phyloP scores from a whole-genome alignment of 2,888 invertebrate genomes.

The Ptychoptera contaminata region DNA sequence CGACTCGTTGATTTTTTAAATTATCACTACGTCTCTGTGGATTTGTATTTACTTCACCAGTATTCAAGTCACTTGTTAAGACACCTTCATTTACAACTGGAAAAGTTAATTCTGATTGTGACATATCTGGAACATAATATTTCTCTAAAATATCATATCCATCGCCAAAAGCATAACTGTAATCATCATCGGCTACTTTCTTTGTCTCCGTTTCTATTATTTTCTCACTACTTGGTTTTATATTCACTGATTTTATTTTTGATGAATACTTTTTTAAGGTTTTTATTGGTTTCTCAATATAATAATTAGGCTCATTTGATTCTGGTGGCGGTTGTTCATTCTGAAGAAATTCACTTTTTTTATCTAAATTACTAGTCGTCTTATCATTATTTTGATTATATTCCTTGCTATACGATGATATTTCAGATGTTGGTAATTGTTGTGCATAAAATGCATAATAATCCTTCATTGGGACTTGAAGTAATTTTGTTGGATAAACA shows the following conservation, averaged over 20 bases:
- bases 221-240: not conserved
- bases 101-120: not conserved
- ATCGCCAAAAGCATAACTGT: not conserved
- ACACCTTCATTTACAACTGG: not conserved
- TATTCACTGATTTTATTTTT: not conserved
- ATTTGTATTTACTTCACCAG: not conserved
- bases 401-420: no score
- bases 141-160: not conserved
- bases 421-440: no score
- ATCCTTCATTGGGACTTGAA: no score
- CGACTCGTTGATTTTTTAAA: conserved; percentile 21
- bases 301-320: conserved; percentile 9
- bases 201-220: not conserved
- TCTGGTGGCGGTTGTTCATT: conserved; percentile 1
- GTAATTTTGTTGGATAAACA: no score
- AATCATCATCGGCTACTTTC: not conserved
- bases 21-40: conserved; percentile 2
- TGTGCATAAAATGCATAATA: no score
- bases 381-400: no score
- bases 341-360: not conserved
- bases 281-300: conserved; percentile 4
- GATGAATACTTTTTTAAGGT: not conserved
- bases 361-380: not conserved
- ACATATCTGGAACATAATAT: not conserved
- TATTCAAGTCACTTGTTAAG: not conserved